Percentiles rank a stretch among this genome's conserved stretches.
Evolutionary conservation across 1,140 invertebrate genomes (phyloP).

Genomic region (Drosophila ohnishii): DNA sequence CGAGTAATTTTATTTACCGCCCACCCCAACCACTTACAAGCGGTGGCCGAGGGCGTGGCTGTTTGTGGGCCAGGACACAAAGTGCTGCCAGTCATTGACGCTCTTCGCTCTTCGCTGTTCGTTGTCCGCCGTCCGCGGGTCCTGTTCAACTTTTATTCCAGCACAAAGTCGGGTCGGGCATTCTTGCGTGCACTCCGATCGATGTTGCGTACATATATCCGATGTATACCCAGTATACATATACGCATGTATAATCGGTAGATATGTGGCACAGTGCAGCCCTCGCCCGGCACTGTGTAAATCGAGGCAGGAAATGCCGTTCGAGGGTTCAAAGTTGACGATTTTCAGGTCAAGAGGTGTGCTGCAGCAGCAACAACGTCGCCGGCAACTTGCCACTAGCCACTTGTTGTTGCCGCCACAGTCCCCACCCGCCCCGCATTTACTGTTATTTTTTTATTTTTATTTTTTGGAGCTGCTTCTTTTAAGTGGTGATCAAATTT

Average conservation of each 20-base stretch:
- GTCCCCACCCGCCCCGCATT: neutral
- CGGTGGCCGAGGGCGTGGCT: constrained; percentile 1
- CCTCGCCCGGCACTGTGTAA: constrained; percentile 52
- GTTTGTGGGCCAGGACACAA: constrained; percentile 45
- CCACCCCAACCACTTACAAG: constrained; percentile 42
- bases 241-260: constrained; percentile 14
- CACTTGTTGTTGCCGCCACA: constrained; percentile 59
- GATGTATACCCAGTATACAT: neutral
- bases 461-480: constrained; percentile 29
- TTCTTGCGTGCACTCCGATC: constrained; percentile 62
- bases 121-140: constrained; percentile 20
- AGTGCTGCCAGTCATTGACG: constrained; percentile 74
- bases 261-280: constrained; percentile 44
- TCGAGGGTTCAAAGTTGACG: constrained; percentile 68
- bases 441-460: constrained; percentile 15
- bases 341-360: constrained; percentile 70
- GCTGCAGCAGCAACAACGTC: constrained; percentile 34
- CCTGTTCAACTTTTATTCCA: constrained; percentile 60
- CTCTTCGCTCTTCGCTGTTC: neutral
- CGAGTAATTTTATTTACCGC: constrained; percentile 73
- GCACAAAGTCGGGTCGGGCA: constrained; percentile 44
- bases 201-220: constrained; percentile 28
- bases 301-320: constrained; percentile 74
- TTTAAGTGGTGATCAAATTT: constrained; percentile 77
- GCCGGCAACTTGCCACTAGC: constrained; percentile 23